phyloP scores from a whole-genome alignment of 2,888 invertebrate species.

The Drosophila niveifrons region DNA sequence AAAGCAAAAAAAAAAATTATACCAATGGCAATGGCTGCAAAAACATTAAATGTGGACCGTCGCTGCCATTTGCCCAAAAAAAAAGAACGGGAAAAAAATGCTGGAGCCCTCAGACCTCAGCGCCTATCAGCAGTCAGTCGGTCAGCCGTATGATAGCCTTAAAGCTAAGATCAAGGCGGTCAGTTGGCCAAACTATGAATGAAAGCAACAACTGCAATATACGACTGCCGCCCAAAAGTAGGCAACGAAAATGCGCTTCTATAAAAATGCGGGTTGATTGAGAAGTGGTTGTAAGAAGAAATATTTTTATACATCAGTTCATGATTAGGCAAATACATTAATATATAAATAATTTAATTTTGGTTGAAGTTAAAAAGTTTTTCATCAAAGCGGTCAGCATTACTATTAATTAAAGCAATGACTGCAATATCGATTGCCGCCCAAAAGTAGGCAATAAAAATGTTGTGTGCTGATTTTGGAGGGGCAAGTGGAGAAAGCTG shows the following conservation, averaged over 20 bases:
- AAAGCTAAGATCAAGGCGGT: conserved; percentile 63
- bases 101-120: conserved; percentile 19
- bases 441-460: too few relatives aligned
- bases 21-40: conserved; percentile 37
- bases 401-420: too few relatives aligned
- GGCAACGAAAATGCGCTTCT: conserved; percentile 45
- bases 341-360: too few relatives aligned
- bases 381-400: too few relatives aligned
- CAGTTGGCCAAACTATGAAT: conserved; percentile 60
- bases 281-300: not conserved
- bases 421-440: too few relatives aligned
- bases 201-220: conserved; percentile 55
- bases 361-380: too few relatives aligned
- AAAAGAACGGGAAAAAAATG: conserved; percentile 22
- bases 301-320: not conserved
- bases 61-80: conserved; percentile 17
- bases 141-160: conserved; percentile 48
- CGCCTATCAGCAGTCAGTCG: conserved; percentile 6
- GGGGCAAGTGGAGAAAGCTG: too few relatives aligned
- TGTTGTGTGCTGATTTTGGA: too few relatives aligned
- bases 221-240: conserved; percentile 37
- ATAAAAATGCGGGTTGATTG: not conserved
- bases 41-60: conserved; percentile 56
- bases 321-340: too few relatives aligned
- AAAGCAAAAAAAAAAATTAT: conserved; percentile 70